Evolutionary conservation across 1,140 invertebrate genomes (phyloP).

Genomic region (Halesus radiatus): DNA sequence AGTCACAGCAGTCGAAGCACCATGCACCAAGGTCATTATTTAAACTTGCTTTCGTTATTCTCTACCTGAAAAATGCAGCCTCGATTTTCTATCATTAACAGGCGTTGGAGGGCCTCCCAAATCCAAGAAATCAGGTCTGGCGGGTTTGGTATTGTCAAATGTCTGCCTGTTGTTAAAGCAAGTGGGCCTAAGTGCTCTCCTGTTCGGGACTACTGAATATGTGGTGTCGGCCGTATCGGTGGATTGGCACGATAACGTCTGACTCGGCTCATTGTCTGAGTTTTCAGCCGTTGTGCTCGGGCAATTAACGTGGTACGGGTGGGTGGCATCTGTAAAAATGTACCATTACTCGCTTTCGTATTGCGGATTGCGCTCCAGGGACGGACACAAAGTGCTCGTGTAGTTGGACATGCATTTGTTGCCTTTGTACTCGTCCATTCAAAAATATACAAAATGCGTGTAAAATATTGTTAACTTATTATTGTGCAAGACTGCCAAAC

Average conservation of each 20-base stretch:
- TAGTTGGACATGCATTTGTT: slow-evolving; percentile 5
- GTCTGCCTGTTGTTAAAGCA: slow-evolving; percentile 58
- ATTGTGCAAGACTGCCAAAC: not conserved
- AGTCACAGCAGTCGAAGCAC: slow-evolving; percentile 28
- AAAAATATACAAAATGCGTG: no score
- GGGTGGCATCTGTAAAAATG: slow-evolving; percentile 58
- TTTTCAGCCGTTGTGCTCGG: slow-evolving; percentile 57
- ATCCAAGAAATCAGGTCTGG: slow-evolving; percentile 60
- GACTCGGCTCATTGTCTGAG: slow-evolving; percentile 58
- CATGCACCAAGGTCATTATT: slow-evolving; percentile 29
- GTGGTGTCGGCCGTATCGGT: slow-evolving; percentile 60
- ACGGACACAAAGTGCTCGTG: slow-evolving; percentile 26
- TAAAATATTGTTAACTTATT: no score
- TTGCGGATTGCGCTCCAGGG: no score
- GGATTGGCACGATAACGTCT: slow-evolving; percentile 56
- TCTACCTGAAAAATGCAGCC: slow-evolving; percentile 70
- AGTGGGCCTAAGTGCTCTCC: slow-evolving; percentile 63
- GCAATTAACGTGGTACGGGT: slow-evolving; percentile 57
- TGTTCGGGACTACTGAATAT: slow-evolving; percentile 59
- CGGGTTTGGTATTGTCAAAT: slow-evolving; percentile 55
- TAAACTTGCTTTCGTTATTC: slow-evolving; percentile 40
- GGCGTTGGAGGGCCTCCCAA: slow-evolving; percentile 59
- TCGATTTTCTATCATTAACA: slow-evolving; percentile 69
- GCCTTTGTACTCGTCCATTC: not conserved
- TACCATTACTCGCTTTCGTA: slow-evolving; percentile 54